Base-by-base conservation (phyloP, 2,797 vertebrate species). In the Aplochiton taeniatus region DNA sequence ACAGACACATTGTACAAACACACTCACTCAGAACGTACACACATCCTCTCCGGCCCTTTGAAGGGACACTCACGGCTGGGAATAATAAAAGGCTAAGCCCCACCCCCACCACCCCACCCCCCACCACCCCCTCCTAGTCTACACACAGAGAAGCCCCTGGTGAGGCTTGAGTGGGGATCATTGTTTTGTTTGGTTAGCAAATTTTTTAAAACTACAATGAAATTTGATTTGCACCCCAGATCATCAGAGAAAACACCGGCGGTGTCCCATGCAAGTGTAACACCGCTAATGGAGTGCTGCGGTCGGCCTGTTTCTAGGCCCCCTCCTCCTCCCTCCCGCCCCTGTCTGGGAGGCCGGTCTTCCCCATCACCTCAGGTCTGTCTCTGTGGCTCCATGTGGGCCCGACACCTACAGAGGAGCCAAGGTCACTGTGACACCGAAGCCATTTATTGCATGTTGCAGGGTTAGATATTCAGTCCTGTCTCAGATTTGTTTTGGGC, bases 151-250 rank as follows among this genome's bases (percentile, higher is more conserved):
- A 74, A 86, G 75, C 86, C 58, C 73, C 69, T 45, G 63, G 80
- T 64, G 64, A 61, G 64, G 85, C 82, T 70, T 73, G 58, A 77
- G 74, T 69, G 19, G 8, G 75, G 83, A 82, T 89, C 80, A 75
- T 74, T 88, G 83, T 87, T 87, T 81, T 95, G 93, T 96, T 96
- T 95, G 91, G 85, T 74, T 88, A 90, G 83, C 80, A 90, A 92
- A 96, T 95, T 94, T 92, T 89, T 93, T 87, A 93, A 93, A 96
- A 95, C 89, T 81, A 91, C 94, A 89, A 88, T 85, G 87, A 95
- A 95, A 95, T 93, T 93, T 89, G 93, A 97, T 97, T 96, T 96
- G 88, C 82, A 81, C 92, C 78, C 83, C 86, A 81, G 87, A 91
- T 90, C 81, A 79, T 88, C 80, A 79, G 87, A 83, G 85, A 85